A percentile compares a stretch with the other conserved stretches of the same genome.
phyloP scores from a whole-genome alignment of 2,797 vertebrate species.

The Enteromius afrohamiltoni region DNA sequence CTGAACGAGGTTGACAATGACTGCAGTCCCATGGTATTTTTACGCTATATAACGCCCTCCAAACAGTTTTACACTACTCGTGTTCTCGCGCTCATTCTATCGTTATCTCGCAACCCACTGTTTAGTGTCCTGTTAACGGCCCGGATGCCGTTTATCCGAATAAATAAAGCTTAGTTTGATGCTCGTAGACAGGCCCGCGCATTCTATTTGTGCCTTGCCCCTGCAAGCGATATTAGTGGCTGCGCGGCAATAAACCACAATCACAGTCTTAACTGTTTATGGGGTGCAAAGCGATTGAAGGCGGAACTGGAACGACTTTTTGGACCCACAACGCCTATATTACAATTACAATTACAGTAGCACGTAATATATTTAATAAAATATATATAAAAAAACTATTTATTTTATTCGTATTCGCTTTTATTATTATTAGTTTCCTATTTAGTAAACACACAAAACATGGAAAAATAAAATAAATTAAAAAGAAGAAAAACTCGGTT shows the following conservation, averaged over 20 bases:
- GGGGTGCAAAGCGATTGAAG: constrained; percentile 74
- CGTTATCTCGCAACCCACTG: constrained; percentile 39
- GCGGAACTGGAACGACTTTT: constrained; percentile 55
- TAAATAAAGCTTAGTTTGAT: constrained; percentile 49
- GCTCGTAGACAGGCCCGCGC: constrained; percentile 53
- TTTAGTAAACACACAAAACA: constrained; percentile 33
- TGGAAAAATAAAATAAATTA: neutral
- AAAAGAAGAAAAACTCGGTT: constrained; percentile 30
- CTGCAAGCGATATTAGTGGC: constrained; percentile 75
- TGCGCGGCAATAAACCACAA: constrained; percentile 85
- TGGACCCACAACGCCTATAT: constrained; percentile 43
- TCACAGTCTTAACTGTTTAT: constrained; percentile 89
- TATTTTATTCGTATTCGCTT: neutral
- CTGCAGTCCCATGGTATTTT: constrained; percentile 10
- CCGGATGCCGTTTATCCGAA: constrained; percentile 41
- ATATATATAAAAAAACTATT: neutral
- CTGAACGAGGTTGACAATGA: constrained; percentile 29
- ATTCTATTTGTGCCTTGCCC: constrained; percentile 63
- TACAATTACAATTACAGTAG: constrained; percentile 50
- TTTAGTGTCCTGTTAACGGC: constrained; percentile 47
- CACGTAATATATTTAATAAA: neutral
- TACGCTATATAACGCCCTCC: neutral
- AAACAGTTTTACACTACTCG: constrained; percentile 15
- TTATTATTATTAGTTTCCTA: neutral
- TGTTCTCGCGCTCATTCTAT: constrained; percentile 21